These are phyloP conservation scores for Iguana delicatissima DNA, from an alignment of 2,797 vertebrate genomes.

Conservation along the genomic window DNA sequence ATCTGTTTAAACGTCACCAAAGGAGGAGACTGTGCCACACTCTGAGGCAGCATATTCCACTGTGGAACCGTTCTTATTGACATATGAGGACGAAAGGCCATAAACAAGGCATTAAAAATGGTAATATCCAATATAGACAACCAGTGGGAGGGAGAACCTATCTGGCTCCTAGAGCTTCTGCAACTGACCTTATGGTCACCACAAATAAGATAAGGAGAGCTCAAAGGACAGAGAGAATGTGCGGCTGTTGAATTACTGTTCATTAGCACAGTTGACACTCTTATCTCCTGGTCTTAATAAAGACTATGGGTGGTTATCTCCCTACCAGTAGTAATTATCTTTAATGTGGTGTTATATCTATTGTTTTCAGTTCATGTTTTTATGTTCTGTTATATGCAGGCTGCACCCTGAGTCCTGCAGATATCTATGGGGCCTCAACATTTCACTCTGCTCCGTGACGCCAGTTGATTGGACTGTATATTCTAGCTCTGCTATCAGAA, in stretches of 20 bases:
- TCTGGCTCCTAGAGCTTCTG: background rate
- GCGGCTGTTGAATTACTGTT: conserved; percentile 20
- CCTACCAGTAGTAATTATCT: conserved; percentile 26
- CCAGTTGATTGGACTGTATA: conserved; percentile 7
- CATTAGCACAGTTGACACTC: conserved; percentile 14
- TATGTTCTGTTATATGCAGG: conserved; percentile 2
- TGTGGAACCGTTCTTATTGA: too few species aligned
- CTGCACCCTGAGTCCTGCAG: background rate
- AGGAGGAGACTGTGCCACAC: too few species aligned
- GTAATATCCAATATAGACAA: background rate
- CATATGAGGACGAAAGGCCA: background rate
- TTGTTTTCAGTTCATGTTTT: conserved; percentile 13
- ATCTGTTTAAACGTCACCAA: too few species aligned
- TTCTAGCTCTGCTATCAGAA: background rate
- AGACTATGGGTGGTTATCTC: conserved; percentile 20
- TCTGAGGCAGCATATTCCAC: too few species aligned
- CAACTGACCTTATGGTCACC: background rate
- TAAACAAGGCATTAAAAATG: background rate
- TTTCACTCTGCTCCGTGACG: conserved; percentile 14
- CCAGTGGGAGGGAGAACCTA: background rate
- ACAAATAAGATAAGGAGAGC: conserved; percentile 9
- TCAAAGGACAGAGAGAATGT: background rate
- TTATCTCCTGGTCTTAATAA: conserved; percentile 35
- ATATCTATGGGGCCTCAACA: conserved; percentile 24
- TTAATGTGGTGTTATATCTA: conserved; percentile 30